Evolutionary conservation across 2,797 vertebrate genomes (phyloP), one percentile per base, ranked within the genome.

Genomic region (Malurus leucopterus): DNA sequence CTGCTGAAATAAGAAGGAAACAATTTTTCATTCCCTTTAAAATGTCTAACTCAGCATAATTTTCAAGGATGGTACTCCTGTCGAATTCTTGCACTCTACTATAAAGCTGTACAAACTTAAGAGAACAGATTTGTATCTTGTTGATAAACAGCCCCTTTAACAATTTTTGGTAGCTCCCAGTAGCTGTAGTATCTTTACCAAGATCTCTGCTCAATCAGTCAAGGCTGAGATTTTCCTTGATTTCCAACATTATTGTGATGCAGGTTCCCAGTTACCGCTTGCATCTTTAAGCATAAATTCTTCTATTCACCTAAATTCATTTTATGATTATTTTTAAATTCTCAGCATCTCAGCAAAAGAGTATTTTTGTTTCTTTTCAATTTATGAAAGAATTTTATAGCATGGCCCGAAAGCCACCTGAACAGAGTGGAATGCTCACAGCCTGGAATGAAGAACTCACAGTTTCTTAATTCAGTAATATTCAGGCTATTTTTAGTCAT

Each of bases 241-340:
- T 55, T 86, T 63, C 34, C 55, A 47, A 1, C 10, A 34, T 2
- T 14, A 68, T 15, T 1, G 0, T 1, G 3, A 58, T 21, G 24
- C 19, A 70, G 34, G 20, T 4, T 82, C 16, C 43, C 36, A 4
- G 14, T 30, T 43, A 62, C 8, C 36, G 13, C 40, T 53, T 53
- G 5, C 17, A 86, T 16, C n/a, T 59, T 41, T 44, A 7, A 70
- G 26, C 15, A 34, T 15, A 62, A 88, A n/a, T 65, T 78, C 46
- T 62, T 62, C 29, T 36, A 47, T 46, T 29, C 20, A 44, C 8
- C 7, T 21, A 3, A 88, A 88, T 18, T 63, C 13, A 47, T 49
- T 16, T 15, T 41, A n/a, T 5, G 5, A 21, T 26, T 50, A 3
- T 72, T 86, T 67, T 40, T 5, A 36, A 90, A 70, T 11, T 70